These are phyloP conservation scores for Dendrocopos noguchii DNA, from an alignment of 2,113 vertebrate species.

Conservation along the genomic window DNA sequence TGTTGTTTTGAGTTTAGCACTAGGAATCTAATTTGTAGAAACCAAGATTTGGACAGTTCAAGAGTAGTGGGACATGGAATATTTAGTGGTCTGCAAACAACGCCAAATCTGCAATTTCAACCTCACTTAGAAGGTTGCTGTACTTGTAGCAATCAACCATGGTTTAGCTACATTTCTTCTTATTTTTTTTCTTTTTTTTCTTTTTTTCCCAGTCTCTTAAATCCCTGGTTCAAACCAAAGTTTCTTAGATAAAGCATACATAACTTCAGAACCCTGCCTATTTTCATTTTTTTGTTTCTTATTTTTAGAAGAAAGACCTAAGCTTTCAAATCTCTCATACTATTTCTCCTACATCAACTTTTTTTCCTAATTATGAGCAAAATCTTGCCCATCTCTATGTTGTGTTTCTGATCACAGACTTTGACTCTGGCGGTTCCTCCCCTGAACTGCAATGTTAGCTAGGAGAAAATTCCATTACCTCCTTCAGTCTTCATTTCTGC, in stretches of 20 bases:
- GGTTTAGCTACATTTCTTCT: not conserved
- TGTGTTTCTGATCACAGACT: not conserved
- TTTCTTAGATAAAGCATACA: not conserved
- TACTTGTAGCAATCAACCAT: not conserved
- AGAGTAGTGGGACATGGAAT: not conserved
- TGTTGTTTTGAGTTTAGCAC: not conserved
- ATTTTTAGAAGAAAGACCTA: not conserved
- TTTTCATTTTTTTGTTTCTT: not conserved
- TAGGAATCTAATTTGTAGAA: not conserved
- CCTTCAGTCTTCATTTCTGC: not conserved
- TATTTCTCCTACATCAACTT: not conserved
- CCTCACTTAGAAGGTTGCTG: not conserved
- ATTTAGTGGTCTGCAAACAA: constrained; percentile 3
- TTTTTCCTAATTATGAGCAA: not conserved
- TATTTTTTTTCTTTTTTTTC: not conserved
- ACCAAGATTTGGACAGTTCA: not conserved
- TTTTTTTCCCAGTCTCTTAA: not conserved
- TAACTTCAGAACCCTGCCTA: not conserved
- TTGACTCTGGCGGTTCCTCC: not conserved
- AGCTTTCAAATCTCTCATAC: not conserved
- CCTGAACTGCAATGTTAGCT: not conserved
- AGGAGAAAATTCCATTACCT: constrained; percentile 18
- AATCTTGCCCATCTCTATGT: not conserved
- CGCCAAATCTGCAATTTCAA: not conserved
- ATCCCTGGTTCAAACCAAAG: not conserved